A percentile compares a stretch with the other conserved stretches of the same genome.
These are phyloP conservation scores for Mastomys natalensis DNA, from an alignment of 2,113 vertebrate species.

Conservation along the genomic window DNA sequence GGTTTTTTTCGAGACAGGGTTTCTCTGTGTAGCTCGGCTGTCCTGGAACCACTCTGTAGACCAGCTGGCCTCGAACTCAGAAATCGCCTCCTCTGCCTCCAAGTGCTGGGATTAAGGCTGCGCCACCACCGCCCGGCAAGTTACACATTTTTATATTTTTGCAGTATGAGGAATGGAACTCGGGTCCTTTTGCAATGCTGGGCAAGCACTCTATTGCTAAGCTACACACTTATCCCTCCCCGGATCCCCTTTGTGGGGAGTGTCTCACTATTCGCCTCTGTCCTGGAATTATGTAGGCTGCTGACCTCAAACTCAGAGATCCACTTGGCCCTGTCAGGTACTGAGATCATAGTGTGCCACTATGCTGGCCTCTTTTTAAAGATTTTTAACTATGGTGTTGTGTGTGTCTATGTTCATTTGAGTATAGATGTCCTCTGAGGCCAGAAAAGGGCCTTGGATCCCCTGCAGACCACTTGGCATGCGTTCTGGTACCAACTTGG, in stretches of 20 bases:
- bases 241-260: fast-evolving
- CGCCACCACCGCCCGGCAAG: too few species aligned
- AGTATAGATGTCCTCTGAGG: background rate
- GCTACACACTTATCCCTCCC: too few species aligned
- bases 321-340: background rate
- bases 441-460: background rate
- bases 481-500: background rate
- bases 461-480: background rate
- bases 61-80: too few species aligned
- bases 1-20: too few species aligned
- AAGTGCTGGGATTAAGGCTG: too few species aligned
- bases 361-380: background rate
- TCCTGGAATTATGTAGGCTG: background rate
- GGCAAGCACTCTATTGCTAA: background rate
- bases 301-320: background rate
- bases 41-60: too few species aligned
- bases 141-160: background rate
- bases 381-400: background rate
- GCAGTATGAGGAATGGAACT: background rate
- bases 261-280: background rate
- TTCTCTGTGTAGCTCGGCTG: too few species aligned
- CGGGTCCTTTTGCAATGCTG: too few species aligned
- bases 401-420: background rate
- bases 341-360: background rate
- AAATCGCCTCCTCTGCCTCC: too few species aligned